Evolutionary conservation across 2,797 vertebrate species (phyloP).

Genomic region (Cyprinella venusta): DNA sequence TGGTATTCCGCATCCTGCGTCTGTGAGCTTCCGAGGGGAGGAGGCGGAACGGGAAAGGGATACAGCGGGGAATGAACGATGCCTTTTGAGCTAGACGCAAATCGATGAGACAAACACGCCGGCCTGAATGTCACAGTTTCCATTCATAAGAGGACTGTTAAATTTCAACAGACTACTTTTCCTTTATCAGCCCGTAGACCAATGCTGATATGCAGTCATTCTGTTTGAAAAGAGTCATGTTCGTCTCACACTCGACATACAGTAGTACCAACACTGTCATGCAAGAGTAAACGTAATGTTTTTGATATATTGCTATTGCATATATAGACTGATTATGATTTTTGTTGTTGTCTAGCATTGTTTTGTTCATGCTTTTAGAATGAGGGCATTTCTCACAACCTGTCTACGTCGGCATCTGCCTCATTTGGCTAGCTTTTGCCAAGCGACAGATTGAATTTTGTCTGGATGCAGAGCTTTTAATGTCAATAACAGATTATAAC

Average conservation of each 20-base stretch:
- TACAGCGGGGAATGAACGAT: constrained; percentile 61
- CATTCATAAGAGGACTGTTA: constrained; percentile 68
- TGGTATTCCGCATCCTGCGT: constrained; percentile 73
- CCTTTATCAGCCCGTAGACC: constrained; percentile 55
- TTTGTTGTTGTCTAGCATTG: background rate
- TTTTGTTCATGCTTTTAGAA: constrained; percentile 10
- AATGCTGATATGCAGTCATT: background rate
- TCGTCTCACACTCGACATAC: background rate
- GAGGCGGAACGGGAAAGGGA: constrained; percentile 21
- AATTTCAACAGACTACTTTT: constrained; percentile 68
- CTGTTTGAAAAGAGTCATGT: background rate
- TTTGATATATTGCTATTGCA: background rate
- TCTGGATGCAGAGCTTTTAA: background rate
- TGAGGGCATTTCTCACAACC: background rate
- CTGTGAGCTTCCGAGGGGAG: constrained; percentile 40
- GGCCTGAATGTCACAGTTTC: constrained; percentile 79
- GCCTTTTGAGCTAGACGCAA: constrained; percentile 66
- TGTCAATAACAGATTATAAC: background rate
- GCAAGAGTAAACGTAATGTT: background rate
- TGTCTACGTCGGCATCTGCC: background rate
- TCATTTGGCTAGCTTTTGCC: background rate
- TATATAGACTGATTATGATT: background rate
- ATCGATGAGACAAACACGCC: constrained; percentile 80
- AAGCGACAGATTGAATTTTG: background rate
- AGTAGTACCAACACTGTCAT: background rate